Percentiles rank a stretch among this genome's conserved stretches.
phyloP scores from a whole-genome alignment of 1,140 invertebrate genomes.

The Himalopsyche phryganea region DNA sequence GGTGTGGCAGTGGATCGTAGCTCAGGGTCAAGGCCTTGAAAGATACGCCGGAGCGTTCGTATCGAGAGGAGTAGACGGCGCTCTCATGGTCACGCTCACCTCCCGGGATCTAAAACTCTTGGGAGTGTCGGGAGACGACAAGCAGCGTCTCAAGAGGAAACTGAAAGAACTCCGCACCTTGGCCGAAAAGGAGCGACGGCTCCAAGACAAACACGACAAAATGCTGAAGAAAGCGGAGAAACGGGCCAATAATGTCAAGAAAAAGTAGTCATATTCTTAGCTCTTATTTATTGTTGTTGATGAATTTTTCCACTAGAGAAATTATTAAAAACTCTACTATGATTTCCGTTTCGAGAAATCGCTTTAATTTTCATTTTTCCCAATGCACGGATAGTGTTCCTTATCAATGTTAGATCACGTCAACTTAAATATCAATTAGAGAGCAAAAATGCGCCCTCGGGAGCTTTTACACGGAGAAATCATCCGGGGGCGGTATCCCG shows the following conservation, averaged over 20 bases:
- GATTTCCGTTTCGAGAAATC: slow-evolving; percentile 32
- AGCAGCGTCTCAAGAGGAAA: slow-evolving; percentile 79
- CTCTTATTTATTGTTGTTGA: not conserved
- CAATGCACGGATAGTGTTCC: slow-evolving; percentile 36
- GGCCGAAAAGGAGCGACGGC: slow-evolving; percentile 75
- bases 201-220: slow-evolving; percentile 73
- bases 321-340: slow-evolving; percentile 4
- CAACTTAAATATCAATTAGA: slow-evolving; percentile 32
- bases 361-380: slow-evolving; percentile 34
- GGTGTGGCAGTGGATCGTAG: slow-evolving; percentile 87
- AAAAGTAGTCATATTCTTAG: slow-evolving; percentile 50
- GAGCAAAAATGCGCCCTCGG: slow-evolving; percentile 8
- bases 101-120: slow-evolving; percentile 84
- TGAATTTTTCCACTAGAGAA: not conserved
- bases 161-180: slow-evolving; percentile 80
- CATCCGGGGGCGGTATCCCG: too few species aligned
- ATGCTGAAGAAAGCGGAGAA: slow-evolving; percentile 77
- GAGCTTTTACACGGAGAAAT: too few species aligned
- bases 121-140: slow-evolving; percentile 76
- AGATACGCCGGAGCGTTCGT: slow-evolving; percentile 80
- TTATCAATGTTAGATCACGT: slow-evolving; percentile 35
- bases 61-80: slow-evolving; percentile 79
- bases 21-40: slow-evolving; percentile 73
- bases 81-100: slow-evolving; percentile 75
- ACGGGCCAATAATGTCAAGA: slow-evolving; percentile 53